Base-by-base conservation (phyloP, 2,797 vertebrate species). In the Acanthopagrus latus region DNA sequence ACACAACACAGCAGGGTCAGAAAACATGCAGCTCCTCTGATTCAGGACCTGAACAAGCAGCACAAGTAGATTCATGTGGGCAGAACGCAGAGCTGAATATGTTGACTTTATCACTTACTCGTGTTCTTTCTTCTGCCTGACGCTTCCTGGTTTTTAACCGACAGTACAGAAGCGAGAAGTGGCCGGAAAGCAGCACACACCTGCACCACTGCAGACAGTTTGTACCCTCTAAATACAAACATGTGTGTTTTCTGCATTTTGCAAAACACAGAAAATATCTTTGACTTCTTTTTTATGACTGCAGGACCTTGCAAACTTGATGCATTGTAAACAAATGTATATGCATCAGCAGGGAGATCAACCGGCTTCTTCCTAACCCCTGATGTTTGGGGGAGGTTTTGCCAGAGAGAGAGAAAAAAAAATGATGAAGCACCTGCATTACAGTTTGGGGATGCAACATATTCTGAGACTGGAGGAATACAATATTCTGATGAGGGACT, bases 401-500 rank as follows among this genome's bases (percentile, higher is more conserved):
- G 16, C 29, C n/a, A 55, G n/a, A 74, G 17, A 54, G 12, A 33
- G 29, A 29, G 29, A 33, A 18, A 25, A 44, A 18, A 48, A 78
- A 64, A 64, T 9, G 1, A 72, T 82, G 78, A 82, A 13, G 52
- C 46, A 58, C 69, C 62, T 58, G 68, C 27, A 54, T 77, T 66
- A 41, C 58, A 77, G 16, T 72, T 81, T 56, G 33, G 65, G 65
- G 54, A 84, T 46, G 33, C 17, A 13, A 67, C 59, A 72, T 72
- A 60, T 76, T 82, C 59, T 55, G 63, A 85, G 43, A 64, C 47
- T 59, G 44, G n/a, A 60, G 67, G 17, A 79, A 79, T 59, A 64
- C 59, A 69, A 75, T 77, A 81, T 84, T 74, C 59, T 72, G 21
- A 60, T 74, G 25, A 67, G 87, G 77, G 74, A 89, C 64, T 74